These are phyloP conservation scores for Ectemnius cavifrons DNA, from an alignment of 2,888 invertebrate genomes.

Conservation along the genomic window DNA sequence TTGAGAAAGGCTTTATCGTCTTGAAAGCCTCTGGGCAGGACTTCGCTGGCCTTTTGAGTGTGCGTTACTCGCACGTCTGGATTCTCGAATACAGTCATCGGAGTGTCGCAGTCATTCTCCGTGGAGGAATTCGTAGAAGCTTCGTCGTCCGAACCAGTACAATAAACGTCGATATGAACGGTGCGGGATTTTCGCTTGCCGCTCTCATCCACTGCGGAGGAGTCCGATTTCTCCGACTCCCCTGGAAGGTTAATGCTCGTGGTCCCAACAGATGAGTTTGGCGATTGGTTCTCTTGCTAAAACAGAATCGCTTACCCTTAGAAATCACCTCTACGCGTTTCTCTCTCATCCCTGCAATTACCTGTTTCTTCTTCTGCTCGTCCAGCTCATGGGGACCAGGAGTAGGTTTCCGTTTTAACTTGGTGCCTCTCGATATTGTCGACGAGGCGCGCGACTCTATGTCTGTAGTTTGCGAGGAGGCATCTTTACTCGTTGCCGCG, in stretches of 20 bases:
- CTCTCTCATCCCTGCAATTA: slow-evolving; percentile 22
- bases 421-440: slow-evolving; percentile 47
- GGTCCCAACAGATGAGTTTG: slow-evolving; percentile 49
- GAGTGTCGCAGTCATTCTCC: slow-evolving; percentile 78
- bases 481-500: slow-evolving; percentile 76
- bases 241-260: slow-evolving; percentile 44
- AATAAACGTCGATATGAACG: slow-evolving; percentile 87
- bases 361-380: slow-evolving; percentile 62
- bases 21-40: slow-evolving; percentile 78
- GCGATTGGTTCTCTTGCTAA: slow-evolving; percentile 51
- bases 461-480: slow-evolving; percentile 79
- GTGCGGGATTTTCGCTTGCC: slow-evolving; percentile 81
- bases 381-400: slow-evolving; percentile 46
- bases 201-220: slow-evolving; percentile 62
- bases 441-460: slow-evolving; percentile 63
- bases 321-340: neutral
- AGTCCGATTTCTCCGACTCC: slow-evolving; percentile 54
- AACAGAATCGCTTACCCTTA: slow-evolving; percentile 18
- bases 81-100: slow-evolving; percentile 83
- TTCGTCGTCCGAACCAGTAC: slow-evolving; percentile 82
- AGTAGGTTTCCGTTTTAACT: slow-evolving; percentile 51
- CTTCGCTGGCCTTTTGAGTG: slow-evolving; percentile 77
- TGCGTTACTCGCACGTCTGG: slow-evolving; percentile 82
- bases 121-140: slow-evolving; percentile 73
- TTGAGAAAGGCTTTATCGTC: slow-evolving; percentile 69